Base-by-base conservation (phyloP, 2,797 vertebrate species). In the Siniperca scherzeri region DNA sequence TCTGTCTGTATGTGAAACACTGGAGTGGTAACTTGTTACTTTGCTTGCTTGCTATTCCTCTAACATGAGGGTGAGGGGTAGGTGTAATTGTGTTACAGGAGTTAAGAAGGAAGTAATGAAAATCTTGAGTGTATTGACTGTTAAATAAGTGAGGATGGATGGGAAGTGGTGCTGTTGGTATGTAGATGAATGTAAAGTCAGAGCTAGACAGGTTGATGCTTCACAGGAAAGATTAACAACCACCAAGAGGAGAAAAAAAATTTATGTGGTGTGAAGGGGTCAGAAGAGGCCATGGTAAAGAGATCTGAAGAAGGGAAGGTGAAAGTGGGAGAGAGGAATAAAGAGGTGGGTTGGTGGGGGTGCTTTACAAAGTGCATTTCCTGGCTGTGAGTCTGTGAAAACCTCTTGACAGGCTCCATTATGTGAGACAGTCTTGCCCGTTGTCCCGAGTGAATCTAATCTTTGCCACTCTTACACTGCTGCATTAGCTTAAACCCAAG, bases 371-470 rank as follows among this genome's bases (percentile, higher is more conserved):
- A 89, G 83, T 89, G 85, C 82, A 75, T 90, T 94, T 93, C 81
- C 93, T 73, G 87, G 84, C 88, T 85, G 82, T 6, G 52, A 70
- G 75, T 85, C 48, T 70, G 42, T 81, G 74, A 80, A 89, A 92
- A 91, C 83, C 87, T 87, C 89, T 93, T 92, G 93, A 82, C 84
- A n/a, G 78, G 60, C 80, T 69, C 82, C 87, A 89, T 92, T 91
- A 84, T 84, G 85, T 42, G 84, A 90, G 71, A 78, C 65, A 7
- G 30, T 82, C 71, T 76, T 74, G 72, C 88, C 82, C 74, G 76
- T 82, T 81, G 88, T 30, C 30, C 3, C 30, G 30, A 30, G 30
- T 30, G 30, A 86, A 86, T 82, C 76, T 86, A 77, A 91, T 87
- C 65, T 89, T 82, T 61, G 53, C 76, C 60, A 71, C 68, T 60